Conservation (phyloP, 1,140 invertebrate species). For the Papilio polytes region DNA sequence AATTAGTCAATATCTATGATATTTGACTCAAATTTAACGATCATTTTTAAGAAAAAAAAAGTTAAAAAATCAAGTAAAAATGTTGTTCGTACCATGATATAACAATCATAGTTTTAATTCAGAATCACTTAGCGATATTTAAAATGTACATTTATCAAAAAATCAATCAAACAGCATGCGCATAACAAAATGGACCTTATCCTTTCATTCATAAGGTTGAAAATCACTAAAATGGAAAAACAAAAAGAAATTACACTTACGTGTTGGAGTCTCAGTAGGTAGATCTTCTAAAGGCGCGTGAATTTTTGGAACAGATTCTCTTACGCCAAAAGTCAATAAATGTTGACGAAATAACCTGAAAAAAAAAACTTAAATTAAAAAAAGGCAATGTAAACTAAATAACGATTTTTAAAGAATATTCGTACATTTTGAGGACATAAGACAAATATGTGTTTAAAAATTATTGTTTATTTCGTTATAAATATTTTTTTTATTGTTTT, state of each 20-base stretch:
- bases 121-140: not conserved
- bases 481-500: too few relatives aligned
- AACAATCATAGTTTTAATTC: not conserved
- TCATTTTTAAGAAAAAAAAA: too few relatives aligned
- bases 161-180: constrained; percentile 26
- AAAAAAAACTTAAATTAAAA: not conserved
- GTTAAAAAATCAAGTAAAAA: too few relatives aligned
- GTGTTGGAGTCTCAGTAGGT: constrained; percentile 69
- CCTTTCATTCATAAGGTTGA: not conserved
- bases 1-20: too few relatives aligned
- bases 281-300: constrained; percentile 71
- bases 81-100: not conserved
- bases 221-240: not conserved
- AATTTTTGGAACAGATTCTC: constrained; percentile 78
- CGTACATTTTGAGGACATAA: not conserved
- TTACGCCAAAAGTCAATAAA: constrained; percentile 87
- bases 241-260: constrained; percentile 59
- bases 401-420: not conserved
- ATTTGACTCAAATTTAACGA: too few relatives aligned
- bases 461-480: too few relatives aligned
- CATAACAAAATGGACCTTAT: constrained; percentile 13
- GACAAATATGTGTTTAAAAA: too few relatives aligned
- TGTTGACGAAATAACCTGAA: constrained; percentile 90
- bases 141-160: constrained; percentile 15
- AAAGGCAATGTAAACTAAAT: too few relatives aligned